Evolutionary conservation across 1,140 invertebrate genomes (phyloP).

Genomic region (Goniozus legneri): DNA sequence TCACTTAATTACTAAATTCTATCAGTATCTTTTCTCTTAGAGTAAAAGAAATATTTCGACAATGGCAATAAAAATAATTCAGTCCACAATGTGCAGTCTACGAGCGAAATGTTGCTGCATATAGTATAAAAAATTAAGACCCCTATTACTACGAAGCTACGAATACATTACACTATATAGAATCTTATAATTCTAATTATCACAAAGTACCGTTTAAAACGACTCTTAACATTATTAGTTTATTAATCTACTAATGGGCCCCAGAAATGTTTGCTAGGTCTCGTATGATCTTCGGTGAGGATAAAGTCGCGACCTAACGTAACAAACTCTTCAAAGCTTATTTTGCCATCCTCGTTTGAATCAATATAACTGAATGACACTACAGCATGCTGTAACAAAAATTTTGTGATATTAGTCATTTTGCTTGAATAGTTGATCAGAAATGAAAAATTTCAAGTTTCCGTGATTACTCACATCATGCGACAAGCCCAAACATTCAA

Average conservation of each 20-base stretch:
- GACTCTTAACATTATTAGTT: slow-evolving; percentile 9
- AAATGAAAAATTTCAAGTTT: neutral
- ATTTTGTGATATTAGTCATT: too few relatives aligned
- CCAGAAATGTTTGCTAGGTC: slow-evolving; percentile 81
- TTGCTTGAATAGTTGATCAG: neutral
- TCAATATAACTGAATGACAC: slow-evolving; percentile 75
- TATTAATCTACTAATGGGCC: slow-evolving; percentile 65
- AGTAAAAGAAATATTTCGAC: too few relatives aligned
- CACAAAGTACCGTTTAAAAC: slow-evolving; percentile 18
- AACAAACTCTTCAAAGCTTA: slow-evolving; percentile 74
- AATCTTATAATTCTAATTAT: slow-evolving; percentile 14
- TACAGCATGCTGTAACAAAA: slow-evolving; percentile 58
- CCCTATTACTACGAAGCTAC: too few relatives aligned
- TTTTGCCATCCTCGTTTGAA: slow-evolving; percentile 70
- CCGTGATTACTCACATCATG: slow-evolving; percentile 57
- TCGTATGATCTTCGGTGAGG: slow-evolving; percentile 69
- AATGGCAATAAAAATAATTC: too few relatives aligned
- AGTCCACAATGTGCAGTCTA: too few relatives aligned
- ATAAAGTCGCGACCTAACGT: slow-evolving; percentile 76
- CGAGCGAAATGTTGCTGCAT: too few relatives aligned
- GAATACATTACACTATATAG: neutral
- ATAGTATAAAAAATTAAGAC: neutral
- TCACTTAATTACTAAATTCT: too few relatives aligned
- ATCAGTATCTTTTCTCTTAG: too few relatives aligned
- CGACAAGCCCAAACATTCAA: slow-evolving; percentile 69